Evolutionary conservation across 2,797 vertebrate genomes (phyloP), one percentile per base, ranked within the genome.

Genomic region (Pagetopsis macropterus): DNA sequence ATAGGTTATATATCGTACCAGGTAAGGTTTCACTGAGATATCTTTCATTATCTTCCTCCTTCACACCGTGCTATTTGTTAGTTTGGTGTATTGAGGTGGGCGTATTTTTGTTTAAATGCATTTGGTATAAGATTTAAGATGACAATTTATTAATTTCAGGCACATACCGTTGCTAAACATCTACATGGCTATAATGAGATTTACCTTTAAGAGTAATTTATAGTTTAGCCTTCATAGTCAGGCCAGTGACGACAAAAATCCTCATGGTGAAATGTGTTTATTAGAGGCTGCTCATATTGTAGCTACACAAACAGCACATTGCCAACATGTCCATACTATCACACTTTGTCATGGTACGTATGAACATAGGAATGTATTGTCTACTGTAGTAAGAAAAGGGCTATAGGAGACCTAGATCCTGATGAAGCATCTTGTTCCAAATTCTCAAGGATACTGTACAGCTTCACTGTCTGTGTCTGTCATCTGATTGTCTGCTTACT

Each of bases 1-100:
- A 91, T 59, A 85, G 79, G 66, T 87, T 81, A 87, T 90, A 84
- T 87, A 88, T 87, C 89, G 70, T 88, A 86, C 80, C 88, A 91
- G 91, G 91, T 92, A 89, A 88, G 17, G 62, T 78, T 43, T 60
- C 48, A 27, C 19, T 45, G 45, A 49, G 54, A 14, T 59, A 16
- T 72, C 46, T 52, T 44, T 41, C 11, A 60, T 59, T 55, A 57
- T 51, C 46, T 31, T 51, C 51, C 11, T 61, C 37, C 31, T 68
- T 52, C 51, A 17, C 46, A 43, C 2, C 9, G 44, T 51, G 65
- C 61, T 75, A 49, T 60, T 41, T 68, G 55, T 3, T 63, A 67
- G 3, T 83, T 60, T 58, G 74, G 1, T 70, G 52, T 51, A 43
- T 33, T 50, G 37, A 50, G 14, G 52, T 43, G 44, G 60, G 15